phyloP scores from a whole-genome alignment of 1,140 invertebrate species.

The Bombus cullumanus region DNA sequence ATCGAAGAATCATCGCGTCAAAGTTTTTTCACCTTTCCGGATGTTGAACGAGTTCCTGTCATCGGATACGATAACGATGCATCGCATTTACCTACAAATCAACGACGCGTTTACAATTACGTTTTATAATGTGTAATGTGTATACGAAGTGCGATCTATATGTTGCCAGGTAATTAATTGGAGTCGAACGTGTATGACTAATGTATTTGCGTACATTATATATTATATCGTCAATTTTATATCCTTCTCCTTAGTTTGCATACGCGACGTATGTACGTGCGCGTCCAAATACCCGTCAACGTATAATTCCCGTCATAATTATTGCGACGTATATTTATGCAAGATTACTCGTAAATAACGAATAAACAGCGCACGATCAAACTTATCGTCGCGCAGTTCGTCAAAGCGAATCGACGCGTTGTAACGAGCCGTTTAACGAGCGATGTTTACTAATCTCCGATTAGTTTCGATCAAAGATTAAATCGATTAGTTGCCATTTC shows the following conservation, averaged over 20 bases:
- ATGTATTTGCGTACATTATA: slow-evolving; percentile 20
- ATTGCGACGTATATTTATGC: background rate
- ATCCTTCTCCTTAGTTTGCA: background rate
- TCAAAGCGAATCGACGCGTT: background rate
- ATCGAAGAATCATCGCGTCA: background rate
- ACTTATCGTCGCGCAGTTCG: background rate
- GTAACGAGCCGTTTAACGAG: too few relatives aligned
- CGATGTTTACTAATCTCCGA: background rate
- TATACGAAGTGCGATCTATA: slow-evolving; percentile 16
- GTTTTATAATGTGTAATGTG: background rate
- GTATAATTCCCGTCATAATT: slow-evolving; percentile 16
- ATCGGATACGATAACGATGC: background rate
- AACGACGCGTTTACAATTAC: slow-evolving; percentile 8
- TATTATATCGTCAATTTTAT: slow-evolving; percentile 40
- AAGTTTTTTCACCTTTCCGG: background rate
- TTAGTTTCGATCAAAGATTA: background rate
- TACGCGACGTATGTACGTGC: too few relatives aligned
- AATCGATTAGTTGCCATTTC: too few relatives aligned
- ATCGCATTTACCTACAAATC: background rate
- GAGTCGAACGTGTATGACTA: background rate
- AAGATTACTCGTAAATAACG: slow-evolving; percentile 19
- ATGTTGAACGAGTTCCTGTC: background rate
- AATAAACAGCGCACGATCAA: background rate
- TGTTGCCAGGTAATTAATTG: slow-evolving; percentile 38
- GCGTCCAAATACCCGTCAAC: background rate